Evolutionary conservation across 1,140 invertebrate genomes (phyloP), one percentile per base, ranked within the genome.

Genomic region (Caenorhabditis inopinata): DNA sequence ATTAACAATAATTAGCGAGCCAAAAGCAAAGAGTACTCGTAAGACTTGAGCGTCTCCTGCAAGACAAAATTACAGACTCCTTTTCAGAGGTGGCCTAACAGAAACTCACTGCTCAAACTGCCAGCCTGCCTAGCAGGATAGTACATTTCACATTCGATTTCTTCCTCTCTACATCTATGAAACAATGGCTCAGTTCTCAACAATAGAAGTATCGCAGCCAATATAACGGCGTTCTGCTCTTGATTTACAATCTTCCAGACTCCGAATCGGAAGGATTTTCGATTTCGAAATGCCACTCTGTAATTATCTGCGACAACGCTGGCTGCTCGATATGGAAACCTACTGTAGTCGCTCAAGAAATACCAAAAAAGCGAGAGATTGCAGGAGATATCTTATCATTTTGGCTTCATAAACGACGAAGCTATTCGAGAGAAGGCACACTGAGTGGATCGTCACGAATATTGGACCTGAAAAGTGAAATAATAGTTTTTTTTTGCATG

Each of bases 351-450:
- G 12, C n/a, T 68, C 58, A n/a, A 68, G 3, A 16, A 32, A 68
- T 2, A 68, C 48, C 2, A 81, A 14, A 3, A 53, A 14, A 27
- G 76, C 12, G 1, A 81, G n/a, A 5, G 48, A 25, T 46, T 83
- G 82, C 6, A 82, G 27, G 18, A 82, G 27, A 25, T 62, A 83
- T 27, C 80, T 74, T 6, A 83, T n/a, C 32, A 77, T 27, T 21
- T 62, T 12, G 1, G 45, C 46, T 53, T 83, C 82, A 29, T 83
- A 83, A 38, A 83, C 82, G 12, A 83, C 80, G 38, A 79, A 83
- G 38, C 82, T 83, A 75, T 83, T 83, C 4, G 82, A 83, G 45
- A 58, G 12, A 42, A 83, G 29, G 27, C 68, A 62, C n/a, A 79
- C 27, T 3, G 48, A 35, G 25, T 83, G 76, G 29, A 83, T 27